phyloP scores from a whole-genome alignment of 2,888 invertebrate species.

The Caenorhabditis sp. region DNA sequence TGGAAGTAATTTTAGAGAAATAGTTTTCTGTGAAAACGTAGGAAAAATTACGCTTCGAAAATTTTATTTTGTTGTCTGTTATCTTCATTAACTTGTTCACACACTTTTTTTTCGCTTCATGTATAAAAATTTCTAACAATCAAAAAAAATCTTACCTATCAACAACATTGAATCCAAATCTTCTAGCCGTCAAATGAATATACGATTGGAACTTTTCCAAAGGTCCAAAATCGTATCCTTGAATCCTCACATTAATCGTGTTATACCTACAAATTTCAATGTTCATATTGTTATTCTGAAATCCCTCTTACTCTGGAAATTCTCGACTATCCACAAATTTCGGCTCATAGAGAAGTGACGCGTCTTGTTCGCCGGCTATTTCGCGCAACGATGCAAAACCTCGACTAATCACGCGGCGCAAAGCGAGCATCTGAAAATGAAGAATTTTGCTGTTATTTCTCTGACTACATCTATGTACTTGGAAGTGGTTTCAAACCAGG shows the following conservation, averaged over 20 bases:
- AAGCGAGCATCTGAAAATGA: not conserved
- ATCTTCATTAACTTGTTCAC: too few species aligned
- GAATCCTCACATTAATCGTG: constrained; percentile 61
- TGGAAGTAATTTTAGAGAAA: too few species aligned
- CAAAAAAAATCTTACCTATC: constrained; percentile 57
- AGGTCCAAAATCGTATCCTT: constrained; percentile 62
- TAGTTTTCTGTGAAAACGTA: too few species aligned
- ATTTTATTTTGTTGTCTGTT: too few species aligned
- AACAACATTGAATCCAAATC: constrained; percentile 61
- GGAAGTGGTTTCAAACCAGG: not conserved
- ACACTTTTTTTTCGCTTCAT: too few species aligned
- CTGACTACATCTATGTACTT: not conserved
- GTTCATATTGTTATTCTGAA: not conserved
- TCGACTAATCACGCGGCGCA: not conserved
- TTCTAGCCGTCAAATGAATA: constrained; percentile 57
- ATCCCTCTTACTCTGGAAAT: constrained; percentile 55
- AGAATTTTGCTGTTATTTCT: too few species aligned
- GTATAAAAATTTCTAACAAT: too few species aligned
- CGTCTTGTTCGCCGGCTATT: constrained; percentile 40
- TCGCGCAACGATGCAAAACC: constrained; percentile 53
- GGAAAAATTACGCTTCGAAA: too few species aligned
- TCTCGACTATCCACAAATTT: constrained; percentile 54
- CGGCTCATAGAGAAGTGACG: constrained; percentile 57
- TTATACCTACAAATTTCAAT: constrained; percentile 34
- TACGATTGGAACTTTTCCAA: constrained; percentile 66